phyloP scores from a whole-genome alignment of 2,797 vertebrate genomes.

The Siniperca obscura region DNA sequence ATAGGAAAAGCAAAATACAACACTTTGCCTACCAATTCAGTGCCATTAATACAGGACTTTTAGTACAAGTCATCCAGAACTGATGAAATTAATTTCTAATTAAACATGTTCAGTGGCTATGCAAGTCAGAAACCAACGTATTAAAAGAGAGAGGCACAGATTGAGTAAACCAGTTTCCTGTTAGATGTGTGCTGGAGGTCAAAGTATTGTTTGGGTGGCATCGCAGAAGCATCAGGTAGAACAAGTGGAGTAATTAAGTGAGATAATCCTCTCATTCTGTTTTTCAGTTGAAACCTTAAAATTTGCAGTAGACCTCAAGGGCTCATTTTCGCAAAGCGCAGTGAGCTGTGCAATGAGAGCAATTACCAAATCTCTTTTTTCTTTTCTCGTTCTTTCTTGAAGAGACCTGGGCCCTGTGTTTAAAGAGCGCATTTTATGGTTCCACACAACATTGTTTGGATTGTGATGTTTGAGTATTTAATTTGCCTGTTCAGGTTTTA shows the following conservation, averaged over 20 bases:
- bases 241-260: constrained; percentile 30
- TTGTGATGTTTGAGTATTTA: constrained; percentile 23
- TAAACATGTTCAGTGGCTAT: constrained; percentile 10
- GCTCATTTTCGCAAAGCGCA: constrained; percentile 4
- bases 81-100: constrained; percentile 30
- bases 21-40: background rate
- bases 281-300: constrained; percentile 27
- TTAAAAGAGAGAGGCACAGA: background rate
- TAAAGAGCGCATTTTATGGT: constrained; percentile 12
- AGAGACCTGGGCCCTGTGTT: constrained; percentile 6
- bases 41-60: background rate
- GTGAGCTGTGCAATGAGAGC: constrained; percentile 13
- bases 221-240: constrained; percentile 17
- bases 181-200: constrained; percentile 14
- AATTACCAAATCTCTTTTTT: constrained; percentile 30
- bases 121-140: background rate
- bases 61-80: background rate
- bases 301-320: constrained; percentile 26
- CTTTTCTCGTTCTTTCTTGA: background rate
- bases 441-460: constrained; percentile 2
- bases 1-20: background rate
- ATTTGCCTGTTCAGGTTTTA: constrained; percentile 32
- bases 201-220: constrained; percentile 16
- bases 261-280: constrained; percentile 29
- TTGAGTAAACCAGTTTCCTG: background rate